Percentiles rank a stretch among this genome's conserved stretches.
Evolutionary conservation across 2,888 invertebrate species (phyloP).

Genomic region (Drosophila lutescens): DNA sequence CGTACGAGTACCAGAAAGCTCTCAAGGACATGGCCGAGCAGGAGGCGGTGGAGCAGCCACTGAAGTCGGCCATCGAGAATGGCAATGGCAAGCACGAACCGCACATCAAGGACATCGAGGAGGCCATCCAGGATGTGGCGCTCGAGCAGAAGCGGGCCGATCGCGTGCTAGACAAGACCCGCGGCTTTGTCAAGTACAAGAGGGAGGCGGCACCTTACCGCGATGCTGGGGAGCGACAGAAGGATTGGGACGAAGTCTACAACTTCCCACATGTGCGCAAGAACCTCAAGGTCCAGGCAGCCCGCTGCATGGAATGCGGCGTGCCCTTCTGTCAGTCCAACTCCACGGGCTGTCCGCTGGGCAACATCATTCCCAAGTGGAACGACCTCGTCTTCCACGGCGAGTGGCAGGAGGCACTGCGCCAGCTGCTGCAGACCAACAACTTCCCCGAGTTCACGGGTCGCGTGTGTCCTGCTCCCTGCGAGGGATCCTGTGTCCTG

Average conservation of each 20-base stretch:
- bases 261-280: slow-evolving; percentile 93
- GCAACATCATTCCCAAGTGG: slow-evolving; percentile 99
- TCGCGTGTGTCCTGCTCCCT: slow-evolving; percentile 97
- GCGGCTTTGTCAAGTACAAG: slow-evolving; percentile 98
- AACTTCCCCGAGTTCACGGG: slow-evolving; percentile 99
- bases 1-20: slow-evolving; percentile 97
- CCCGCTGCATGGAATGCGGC: slow-evolving; percentile 99
- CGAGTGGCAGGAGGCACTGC: slow-evolving; percentile 97
- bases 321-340: slow-evolving; percentile 98
- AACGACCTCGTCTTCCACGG: slow-evolving; percentile 97
- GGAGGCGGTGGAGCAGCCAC: slow-evolving; percentile 65
- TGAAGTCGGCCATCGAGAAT: slow-evolving; percentile 77
- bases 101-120: slow-evolving; percentile 93
- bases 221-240: slow-evolving; percentile 91
- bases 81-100: slow-evolving; percentile 85
- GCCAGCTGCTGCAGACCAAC: slow-evolving; percentile 97
- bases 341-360: slow-evolving; percentile 97
- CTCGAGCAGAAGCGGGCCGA: slow-evolving; percentile 92
- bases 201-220: slow-evolving; percentile 95
- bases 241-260: slow-evolving; percentile 99
- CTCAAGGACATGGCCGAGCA: slow-evolving; percentile 88
- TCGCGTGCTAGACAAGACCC: slow-evolving; percentile 92
- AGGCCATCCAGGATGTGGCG: slow-evolving; percentile 91
- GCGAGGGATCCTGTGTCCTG: slow-evolving; percentile 98
- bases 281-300: slow-evolving; percentile 95